Evolutionary conservation across 2,888 invertebrate genomes (phyloP).

Genomic region (Alentia gelatinosa): DNA sequence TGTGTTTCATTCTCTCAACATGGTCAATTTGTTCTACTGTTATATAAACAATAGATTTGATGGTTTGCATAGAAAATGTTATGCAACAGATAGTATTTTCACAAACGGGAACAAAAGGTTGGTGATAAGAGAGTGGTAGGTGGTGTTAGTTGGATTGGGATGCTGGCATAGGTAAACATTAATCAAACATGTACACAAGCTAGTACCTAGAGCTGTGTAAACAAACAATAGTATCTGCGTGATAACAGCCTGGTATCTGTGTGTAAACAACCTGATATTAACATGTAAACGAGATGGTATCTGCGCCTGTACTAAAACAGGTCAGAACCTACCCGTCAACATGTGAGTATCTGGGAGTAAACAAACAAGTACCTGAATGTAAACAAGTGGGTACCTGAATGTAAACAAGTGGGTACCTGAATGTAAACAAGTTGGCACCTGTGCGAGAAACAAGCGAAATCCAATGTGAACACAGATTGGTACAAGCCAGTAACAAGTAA

Average conservation of each 20-base stretch:
- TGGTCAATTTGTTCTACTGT: constrained; percentile 45
- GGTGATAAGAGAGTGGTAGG: neutral
- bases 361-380: neutral
- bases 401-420: neutral
- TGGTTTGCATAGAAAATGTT: constrained; percentile 55
- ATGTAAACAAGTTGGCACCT: neutral
- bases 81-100: constrained; percentile 48
- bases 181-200: neutral
- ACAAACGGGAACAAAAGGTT: neutral
- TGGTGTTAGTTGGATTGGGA: neutral
- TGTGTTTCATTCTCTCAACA: constrained; percentile 45
- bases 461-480: too few species aligned
- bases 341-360: neutral
- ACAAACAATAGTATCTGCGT: neutral
- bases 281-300: too few species aligned
- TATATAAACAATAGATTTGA: constrained; percentile 42
- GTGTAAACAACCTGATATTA: neutral
- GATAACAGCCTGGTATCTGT: neutral
- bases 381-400: neutral
- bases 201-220: neutral
- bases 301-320: too few species aligned
- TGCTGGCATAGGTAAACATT: neutral
- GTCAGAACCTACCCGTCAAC: too few species aligned
- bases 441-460: too few species aligned
- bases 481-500: too few species aligned